A percentile compares a stretch with the other conserved stretches of the same genome.
These are phyloP conservation scores for Idaea biselata DNA, from an alignment of 2,888 invertebrate species.

Conservation along the genomic window DNA sequence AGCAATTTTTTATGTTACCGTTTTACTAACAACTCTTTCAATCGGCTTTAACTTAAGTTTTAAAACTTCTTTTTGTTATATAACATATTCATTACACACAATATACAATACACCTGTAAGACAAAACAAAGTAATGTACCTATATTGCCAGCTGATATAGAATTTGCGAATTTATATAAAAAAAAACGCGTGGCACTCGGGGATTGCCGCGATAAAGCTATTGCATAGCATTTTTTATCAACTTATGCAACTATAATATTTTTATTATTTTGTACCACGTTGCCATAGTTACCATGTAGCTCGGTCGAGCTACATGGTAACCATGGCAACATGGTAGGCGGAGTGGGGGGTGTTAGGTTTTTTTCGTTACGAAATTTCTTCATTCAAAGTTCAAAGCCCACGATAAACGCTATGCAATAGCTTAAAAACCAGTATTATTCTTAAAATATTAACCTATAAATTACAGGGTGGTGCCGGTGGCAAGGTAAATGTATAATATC, in stretches of 20 bases:
- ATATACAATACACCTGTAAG: neutral
- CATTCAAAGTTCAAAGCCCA: too few relatives aligned
- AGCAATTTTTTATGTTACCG: conserved; percentile 35
- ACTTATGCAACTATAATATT: too few relatives aligned
- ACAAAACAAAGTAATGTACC: neutral
- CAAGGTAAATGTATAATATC: conserved; percentile 66
- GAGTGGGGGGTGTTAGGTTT: too few relatives aligned
- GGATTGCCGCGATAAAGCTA: too few relatives aligned
- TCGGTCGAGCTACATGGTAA: too few relatives aligned
- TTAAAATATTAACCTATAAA: conserved; percentile 33
- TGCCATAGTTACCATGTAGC: too few relatives aligned
- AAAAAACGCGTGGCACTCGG: too few relatives aligned
- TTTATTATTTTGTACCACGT: too few relatives aligned
- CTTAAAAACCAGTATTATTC: neutral
- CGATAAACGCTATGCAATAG: too few relatives aligned
- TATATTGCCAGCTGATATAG: neutral
- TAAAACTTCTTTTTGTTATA: neutral
- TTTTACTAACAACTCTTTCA: conserved; percentile 44
- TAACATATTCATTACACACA: neutral
- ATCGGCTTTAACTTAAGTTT: conserved; percentile 7
- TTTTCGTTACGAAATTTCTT: too few relatives aligned
- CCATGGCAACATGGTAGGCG: too few relatives aligned
- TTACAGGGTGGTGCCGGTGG: conserved; percentile 75
- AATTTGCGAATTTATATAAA: neutral
- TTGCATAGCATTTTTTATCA: too few relatives aligned